Evolutionary conservation across 2,797 vertebrate genomes (phyloP), one percentile per base, ranked within the genome.

Genomic region (Alosa sapidissima): DNA sequence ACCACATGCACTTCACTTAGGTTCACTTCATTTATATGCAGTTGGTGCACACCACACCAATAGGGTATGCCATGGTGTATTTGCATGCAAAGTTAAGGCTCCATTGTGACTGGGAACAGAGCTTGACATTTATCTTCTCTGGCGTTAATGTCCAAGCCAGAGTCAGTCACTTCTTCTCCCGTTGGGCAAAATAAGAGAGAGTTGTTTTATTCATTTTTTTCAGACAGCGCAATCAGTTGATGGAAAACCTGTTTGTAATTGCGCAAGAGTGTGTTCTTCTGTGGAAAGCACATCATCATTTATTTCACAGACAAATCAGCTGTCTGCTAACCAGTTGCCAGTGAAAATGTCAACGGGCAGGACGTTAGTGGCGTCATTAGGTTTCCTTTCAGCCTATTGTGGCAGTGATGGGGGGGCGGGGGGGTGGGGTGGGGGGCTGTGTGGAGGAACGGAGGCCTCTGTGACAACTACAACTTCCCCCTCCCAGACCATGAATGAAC

Each of bases 321-420:
- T 82, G 85, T 81, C 41, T 75, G 45, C n/a, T 21, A 78, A 78
- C 19, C 41, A 75, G 13, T 19, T 58, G 81, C 33, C 14, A 13
- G 24, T 88, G 82, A 28, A 89, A 82, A 84, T 51, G 58, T 5
- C 58, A 87, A 81, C 65, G 81, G 87, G 8, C 81, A 72, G 51
- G 41, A 83, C 52, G 82, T 85, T 84, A 87, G 83, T 62, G 21
- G n/a, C 54, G 84, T 55, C 81, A 83, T 86, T 84, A 82, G 84
- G 81, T 82, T 87, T 89, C 84, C 55, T 58, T 84, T 85, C 72
- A 84, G 78, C 52, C 86, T 33, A 86, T 89, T 89, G 87, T 90
- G 62, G 85, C 82, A 49, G 83, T 85, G 68, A 81, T 28, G 45
- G 78, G 48, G 62, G 5, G 10, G 45, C 0, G 85, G 16, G 65